Base-by-base conservation (phyloP, 2,113 vertebrate genomes). In the Spilogale gracilis region DNA sequence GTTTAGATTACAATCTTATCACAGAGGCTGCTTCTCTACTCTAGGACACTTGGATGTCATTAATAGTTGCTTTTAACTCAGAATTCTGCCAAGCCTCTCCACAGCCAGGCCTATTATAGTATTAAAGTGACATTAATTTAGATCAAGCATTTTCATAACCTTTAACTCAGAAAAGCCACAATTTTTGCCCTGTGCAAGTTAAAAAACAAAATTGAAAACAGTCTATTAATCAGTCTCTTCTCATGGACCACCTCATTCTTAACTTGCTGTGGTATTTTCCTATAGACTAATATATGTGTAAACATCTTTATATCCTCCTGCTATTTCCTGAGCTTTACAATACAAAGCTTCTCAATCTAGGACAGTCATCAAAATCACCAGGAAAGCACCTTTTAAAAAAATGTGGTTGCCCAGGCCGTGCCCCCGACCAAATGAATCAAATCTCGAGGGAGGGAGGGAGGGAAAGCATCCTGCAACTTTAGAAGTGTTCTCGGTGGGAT, bases 61-160 rank as follows among this genome's bases (percentile, higher is more conserved):
- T 95, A 84, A 92, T 78, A 89, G n/a, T 88, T 90, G n/a, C 23
- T 95, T 81, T 96, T 90, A 94, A 94, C 63, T 84, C 43, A 88
- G 67, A 21, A 81, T 90, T 96, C 58, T 92, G 80, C 87, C 50
- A 95, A 80, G n/a, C 52, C 52, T 76, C n/a, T 93, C n/a, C 17
- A 81, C 80, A 83, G 25, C 48, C 69, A 81, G 71, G 91, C 20
- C 30, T 78, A 60, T 89, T 82, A 52, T 52, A 88, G 6, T 78
- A 85, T 89, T 95, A 87, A 86, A 95, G 45, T 67, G 25, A 50
- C 45, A 71, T 80, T 93, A 89, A 91, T 61, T 89, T 67, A 74
- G n/a, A 86, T 65, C 71, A 89, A 89, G 14, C 56, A 73, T 81
- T 88, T 52, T 71, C 5, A 38, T 61, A 63, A 95, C 63, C 52